Base-by-base conservation (phyloP, 2,113 vertebrate species). In the Rhinolophus ferrumequinum region DNA sequence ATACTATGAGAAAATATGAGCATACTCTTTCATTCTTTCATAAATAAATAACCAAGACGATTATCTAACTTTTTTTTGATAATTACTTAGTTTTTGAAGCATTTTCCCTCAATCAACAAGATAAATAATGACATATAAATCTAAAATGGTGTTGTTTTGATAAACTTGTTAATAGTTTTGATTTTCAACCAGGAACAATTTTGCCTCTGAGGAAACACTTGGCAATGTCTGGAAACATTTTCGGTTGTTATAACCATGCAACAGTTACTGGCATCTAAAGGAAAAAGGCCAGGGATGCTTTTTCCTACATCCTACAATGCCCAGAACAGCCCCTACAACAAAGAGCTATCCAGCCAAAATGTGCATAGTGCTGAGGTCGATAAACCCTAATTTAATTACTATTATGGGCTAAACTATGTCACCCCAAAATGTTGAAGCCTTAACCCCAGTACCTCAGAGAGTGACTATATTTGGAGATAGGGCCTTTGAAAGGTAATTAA, bases 11-110 rank as follows among this genome's bases (percentile, higher is more conserved):
- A 93, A 50, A 56, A 62, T 12, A 93, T 6, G 8, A 75, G 18
- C 2, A 22, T 52, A 33, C 35, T 66, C 38, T 92, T 92, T 83
- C 35, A 33, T 33, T 66, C 38, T 92, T 92, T 83, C 35, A 47
- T 33, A 73, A 62, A 70, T 11, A 64, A 19, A 62, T 54, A 81
- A 85, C 28, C 14, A 73, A 33, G 13, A 9, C 80, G 47, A 76
- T 77, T 56, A 70, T n/a, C 30, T 83, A 21, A 56, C 60, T 60
- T 80, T 75, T 83, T 66, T 50, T 50, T 50, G 93, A 95, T 26
- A 12, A 54, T 75, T 72, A 44, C 6, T 69, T 72, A 18, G 56
- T 77, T 94, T 94, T 88, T 93, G 56, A 96, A 86, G 86, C 64
- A 44, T 19, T 5, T 52, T 70, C 14, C 11, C 66, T 90, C 44